Evolutionary conservation across 2,888 invertebrate genomes (phyloP).

Genomic region (Amiota communis): DNA sequence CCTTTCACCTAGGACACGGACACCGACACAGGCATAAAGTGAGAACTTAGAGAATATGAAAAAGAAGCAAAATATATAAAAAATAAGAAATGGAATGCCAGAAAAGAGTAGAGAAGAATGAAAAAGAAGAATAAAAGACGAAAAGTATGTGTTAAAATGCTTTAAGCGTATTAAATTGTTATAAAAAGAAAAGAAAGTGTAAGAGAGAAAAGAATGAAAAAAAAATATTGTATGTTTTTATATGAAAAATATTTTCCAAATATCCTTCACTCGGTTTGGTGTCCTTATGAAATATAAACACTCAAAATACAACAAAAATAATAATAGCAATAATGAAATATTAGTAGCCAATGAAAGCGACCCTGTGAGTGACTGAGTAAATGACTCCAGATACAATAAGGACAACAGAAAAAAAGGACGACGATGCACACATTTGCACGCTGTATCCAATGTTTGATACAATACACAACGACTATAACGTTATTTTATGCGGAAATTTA

Average conservation of each 20-base stretch:
- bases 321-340: constrained; percentile 1
- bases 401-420: background rate
- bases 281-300: background rate
- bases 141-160: constrained; percentile 46
- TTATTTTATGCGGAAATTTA: constrained; percentile 46
- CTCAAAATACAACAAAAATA: background rate
- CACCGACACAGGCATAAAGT: no score
- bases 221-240: background rate
- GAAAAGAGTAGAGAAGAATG: no score
- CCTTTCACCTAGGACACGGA: no score
- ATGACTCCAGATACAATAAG: background rate
- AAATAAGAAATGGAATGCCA: no score
- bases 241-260: constrained; percentile 19
- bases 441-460: constrained; percentile 46
- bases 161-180: constrained; percentile 50
- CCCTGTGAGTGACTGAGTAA: background rate
- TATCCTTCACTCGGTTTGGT: background rate
- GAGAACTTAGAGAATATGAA: no score
- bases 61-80: no score
- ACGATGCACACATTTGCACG: constrained; percentile 47
- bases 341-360: constrained; percentile 3
- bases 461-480: constrained; percentile 36
- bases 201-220: background rate
- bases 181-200: background rate
- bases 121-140: no score